Evolutionary conservation across 2,113 vertebrate species (phyloP).

Genomic region (Sialia sialis): DNA sequence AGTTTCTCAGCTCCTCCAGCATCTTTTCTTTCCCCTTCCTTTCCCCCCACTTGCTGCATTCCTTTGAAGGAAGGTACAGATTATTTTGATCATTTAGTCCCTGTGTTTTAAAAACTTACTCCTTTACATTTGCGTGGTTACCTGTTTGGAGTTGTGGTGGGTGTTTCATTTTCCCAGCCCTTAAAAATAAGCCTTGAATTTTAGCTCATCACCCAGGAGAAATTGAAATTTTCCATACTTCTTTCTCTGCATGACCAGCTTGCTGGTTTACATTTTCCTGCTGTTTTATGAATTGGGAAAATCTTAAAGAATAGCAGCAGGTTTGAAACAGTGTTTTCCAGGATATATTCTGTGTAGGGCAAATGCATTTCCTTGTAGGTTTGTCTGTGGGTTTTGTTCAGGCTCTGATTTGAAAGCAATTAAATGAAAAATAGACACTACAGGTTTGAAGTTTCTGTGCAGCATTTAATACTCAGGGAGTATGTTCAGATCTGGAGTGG

Average conservation of each 20-base stretch:
- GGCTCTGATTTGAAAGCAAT: background rate
- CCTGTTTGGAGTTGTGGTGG: background rate
- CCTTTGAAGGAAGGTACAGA: background rate
- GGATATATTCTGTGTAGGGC: background rate
- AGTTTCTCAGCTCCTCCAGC: background rate
- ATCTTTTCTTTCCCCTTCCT: background rate
- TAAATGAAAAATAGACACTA: background rate
- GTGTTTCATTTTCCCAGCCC: background rate
- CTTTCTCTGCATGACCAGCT: background rate
- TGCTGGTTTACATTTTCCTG: background rate
- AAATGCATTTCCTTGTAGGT: background rate
- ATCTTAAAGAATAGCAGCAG: background rate
- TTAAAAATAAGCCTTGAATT: background rate
- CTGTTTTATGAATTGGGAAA: background rate
- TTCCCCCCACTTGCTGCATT: background rate
- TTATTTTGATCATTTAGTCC: background rate
- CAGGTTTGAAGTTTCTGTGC: background rate
- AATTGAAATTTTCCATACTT: background rate
- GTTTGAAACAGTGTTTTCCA: background rate
- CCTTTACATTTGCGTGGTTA: background rate
- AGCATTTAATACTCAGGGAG: rapidly evolving
- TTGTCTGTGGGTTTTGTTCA: background rate
- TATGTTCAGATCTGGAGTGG: background rate
- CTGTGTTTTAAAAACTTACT: background rate
- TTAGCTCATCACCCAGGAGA: background rate